Conservation (phyloP, 2,797 vertebrate species). For the Chloroceryle inda region DNA sequence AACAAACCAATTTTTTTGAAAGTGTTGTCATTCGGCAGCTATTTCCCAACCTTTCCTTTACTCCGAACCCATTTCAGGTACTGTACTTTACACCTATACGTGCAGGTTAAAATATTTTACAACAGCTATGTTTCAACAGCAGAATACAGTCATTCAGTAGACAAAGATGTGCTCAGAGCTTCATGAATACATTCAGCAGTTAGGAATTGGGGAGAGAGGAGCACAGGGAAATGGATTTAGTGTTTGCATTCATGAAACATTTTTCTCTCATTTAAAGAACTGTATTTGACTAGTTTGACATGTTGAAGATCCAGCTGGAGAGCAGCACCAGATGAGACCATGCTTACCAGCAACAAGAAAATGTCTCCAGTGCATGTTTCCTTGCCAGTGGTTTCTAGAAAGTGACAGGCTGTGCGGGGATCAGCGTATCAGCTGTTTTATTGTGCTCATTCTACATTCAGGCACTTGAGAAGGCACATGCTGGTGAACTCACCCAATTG, state of each 20-base stretch:
- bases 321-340: slow-evolving; percentile 64
- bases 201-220: slow-evolving; percentile 53
- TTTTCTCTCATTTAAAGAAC: slow-evolving; percentile 74
- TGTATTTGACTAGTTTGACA: slow-evolving; percentile 65
- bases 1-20: not conserved
- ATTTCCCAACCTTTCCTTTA: not conserved
- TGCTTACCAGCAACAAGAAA: slow-evolving; percentile 57
- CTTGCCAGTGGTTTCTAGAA: slow-evolving; percentile 56
- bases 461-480: not conserved
- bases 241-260: slow-evolving; percentile 73
- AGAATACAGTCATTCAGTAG: slow-evolving; percentile 29
- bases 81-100: slow-evolving; percentile 8
- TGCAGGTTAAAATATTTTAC: slow-evolving; percentile 53
- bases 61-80: not conserved
- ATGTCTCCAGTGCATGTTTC: slow-evolving; percentile 62
- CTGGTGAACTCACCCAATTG: not conserved
- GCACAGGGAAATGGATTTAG: slow-evolving; percentile 69
- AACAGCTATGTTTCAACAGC: slow-evolving; percentile 39
- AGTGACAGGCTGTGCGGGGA: slow-evolving; percentile 40
- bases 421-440: not conserved
- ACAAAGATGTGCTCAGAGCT: slow-evolving; percentile 49
- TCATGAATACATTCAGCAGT: slow-evolving; percentile 77
- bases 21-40: not conserved
- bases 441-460: not conserved
- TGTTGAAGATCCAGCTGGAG: slow-evolving; percentile 71